phyloP scores from a whole-genome alignment of 2,797 vertebrate genomes.

The Manis pentadactyla region DNA sequence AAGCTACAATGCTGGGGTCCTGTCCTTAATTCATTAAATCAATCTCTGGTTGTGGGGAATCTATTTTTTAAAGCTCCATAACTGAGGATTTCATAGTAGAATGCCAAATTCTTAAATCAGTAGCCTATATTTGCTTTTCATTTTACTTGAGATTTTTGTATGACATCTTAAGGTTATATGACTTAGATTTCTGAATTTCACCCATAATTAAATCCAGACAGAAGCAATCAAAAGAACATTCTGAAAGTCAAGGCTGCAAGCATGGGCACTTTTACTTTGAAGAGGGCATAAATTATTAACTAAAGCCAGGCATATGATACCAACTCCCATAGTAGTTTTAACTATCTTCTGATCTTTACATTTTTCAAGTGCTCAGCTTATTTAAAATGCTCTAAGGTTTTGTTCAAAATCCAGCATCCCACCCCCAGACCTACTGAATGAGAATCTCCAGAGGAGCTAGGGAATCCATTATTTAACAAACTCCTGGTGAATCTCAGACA shows the following conservation, averaged over 20 bases:
- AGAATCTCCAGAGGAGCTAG: neutral
- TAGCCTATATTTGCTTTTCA: conserved; percentile 28
- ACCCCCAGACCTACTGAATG: neutral
- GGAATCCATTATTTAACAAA: conserved; percentile 41
- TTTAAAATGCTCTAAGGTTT: conserved; percentile 15
- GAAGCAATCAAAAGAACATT: conserved; percentile 54
- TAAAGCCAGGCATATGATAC: neutral
- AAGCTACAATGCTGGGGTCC: neutral
- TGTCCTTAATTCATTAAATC: neutral
- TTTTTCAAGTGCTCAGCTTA: conserved; percentile 13
- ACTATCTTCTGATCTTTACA: conserved; percentile 36
- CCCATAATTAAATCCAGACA: conserved; percentile 46
- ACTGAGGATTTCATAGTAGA: neutral
- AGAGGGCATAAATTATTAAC: conserved; percentile 26
- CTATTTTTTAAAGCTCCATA: neutral
- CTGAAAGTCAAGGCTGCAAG: conserved; percentile 25
- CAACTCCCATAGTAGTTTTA: neutral
- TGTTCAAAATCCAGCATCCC: neutral
- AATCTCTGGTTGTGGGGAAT: neutral
- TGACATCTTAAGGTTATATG: conserved; percentile 35
- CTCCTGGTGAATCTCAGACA: conserved; percentile 30
- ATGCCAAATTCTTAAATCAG: conserved; percentile 31
- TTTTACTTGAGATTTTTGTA: conserved; percentile 42
- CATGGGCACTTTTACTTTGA: conserved; percentile 2
- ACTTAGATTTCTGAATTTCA: conserved; percentile 28